Conservation (phyloP, 2,797 vertebrate species). For the Tokudaia muenninki region DNA sequence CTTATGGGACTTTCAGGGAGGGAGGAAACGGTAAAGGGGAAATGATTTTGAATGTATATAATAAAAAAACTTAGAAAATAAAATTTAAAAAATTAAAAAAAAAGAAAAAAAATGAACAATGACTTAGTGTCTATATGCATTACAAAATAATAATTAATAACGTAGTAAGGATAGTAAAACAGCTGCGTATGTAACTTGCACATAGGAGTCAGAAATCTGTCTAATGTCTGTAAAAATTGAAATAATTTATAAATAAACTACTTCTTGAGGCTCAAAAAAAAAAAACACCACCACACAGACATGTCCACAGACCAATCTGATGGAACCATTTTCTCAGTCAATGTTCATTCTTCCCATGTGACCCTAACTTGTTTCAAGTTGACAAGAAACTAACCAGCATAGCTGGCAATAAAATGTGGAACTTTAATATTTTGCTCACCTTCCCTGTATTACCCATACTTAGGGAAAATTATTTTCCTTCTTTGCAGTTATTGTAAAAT, state of each 20-base stretch:
- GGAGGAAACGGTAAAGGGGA: too few species aligned
- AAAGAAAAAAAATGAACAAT: too few species aligned
- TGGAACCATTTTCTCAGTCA: neutral
- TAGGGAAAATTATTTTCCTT: neutral
- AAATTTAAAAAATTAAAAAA: too few species aligned
- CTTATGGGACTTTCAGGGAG: too few species aligned
- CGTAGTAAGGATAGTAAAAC: neutral
- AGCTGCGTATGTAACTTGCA: neutral
- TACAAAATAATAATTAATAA: constrained; percentile 4
- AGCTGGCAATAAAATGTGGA: neutral
- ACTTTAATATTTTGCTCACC: neutral
- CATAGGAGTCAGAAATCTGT: neutral
- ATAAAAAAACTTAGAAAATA: too few species aligned
- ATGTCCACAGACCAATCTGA: neutral
- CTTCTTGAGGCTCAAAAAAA: neutral
- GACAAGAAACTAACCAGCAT: neutral
- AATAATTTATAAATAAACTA: neutral
- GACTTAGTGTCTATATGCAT: neutral
- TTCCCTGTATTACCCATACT: neutral
- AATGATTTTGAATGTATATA: too few species aligned
- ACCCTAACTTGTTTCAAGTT: neutral
- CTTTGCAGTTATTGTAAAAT: constrained; percentile 52
- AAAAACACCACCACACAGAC: too few species aligned
- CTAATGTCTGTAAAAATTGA: neutral
- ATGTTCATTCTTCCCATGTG: too few species aligned